phyloP scores from a whole-genome alignment of 1,140 invertebrate species.

The Drosophila nebulosa region DNA sequence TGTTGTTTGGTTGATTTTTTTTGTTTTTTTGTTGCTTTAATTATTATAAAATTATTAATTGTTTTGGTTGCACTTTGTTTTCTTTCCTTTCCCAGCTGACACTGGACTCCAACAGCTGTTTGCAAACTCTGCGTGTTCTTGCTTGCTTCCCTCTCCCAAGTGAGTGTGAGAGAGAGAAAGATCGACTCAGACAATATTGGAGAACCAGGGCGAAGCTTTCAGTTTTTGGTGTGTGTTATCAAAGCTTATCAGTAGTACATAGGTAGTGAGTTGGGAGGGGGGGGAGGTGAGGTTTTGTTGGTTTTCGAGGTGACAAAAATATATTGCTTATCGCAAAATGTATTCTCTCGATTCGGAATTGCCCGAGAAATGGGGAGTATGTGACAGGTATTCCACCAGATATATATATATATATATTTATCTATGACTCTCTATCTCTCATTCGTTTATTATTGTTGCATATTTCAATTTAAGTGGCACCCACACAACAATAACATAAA shows the following conservation, averaged over 20 bases:
- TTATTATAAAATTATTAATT: slow-evolving; percentile 2
- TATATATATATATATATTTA: neutral
- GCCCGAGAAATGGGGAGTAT: neutral
- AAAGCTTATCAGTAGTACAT: slow-evolving; percentile 1
- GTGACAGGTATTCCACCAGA: neutral
- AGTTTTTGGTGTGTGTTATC: neutral
- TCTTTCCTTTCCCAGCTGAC: neutral
- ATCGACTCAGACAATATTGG: neutral
- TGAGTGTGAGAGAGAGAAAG: slow-evolving; percentile 9
- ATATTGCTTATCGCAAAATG: slow-evolving; percentile 6
- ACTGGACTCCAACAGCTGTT: slow-evolving; percentile 7
- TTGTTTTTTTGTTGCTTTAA: neutral
- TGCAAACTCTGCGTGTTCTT: slow-evolving; percentile 7
- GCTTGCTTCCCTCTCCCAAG: slow-evolving; percentile 11
- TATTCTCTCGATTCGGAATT: neutral
- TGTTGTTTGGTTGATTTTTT: slow-evolving; percentile 2
- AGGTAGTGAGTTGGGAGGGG: neutral
- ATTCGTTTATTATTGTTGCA: neutral
- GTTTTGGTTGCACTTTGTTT: slow-evolving; percentile 14
- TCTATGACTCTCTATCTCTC: neutral
- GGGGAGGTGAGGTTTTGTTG: neutral
- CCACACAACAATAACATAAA: neutral
- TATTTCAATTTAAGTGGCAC: neutral
- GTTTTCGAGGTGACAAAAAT: neutral
- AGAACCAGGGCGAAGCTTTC: neutral